Conservation (phyloP, 2,888 invertebrate genomes). For the Megamerina dolium region DNA sequence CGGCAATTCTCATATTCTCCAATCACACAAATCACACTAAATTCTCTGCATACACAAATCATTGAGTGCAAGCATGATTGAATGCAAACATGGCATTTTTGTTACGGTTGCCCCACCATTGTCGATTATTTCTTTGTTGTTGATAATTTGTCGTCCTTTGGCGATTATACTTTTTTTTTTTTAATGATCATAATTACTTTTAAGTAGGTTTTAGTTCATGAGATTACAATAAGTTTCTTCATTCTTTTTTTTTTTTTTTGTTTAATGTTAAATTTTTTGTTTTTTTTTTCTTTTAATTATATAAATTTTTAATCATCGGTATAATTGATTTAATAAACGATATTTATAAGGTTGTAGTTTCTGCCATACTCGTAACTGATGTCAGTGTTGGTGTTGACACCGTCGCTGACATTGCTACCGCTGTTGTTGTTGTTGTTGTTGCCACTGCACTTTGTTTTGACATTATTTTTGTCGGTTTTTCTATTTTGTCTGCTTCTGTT, state of each 20-base stretch:
- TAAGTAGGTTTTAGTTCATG: constrained; percentile 36
- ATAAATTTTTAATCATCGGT: constrained; percentile 49
- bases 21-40: too few relatives aligned
- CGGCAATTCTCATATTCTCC: too few relatives aligned
- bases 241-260: constrained; percentile 26
- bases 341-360: constrained; percentile 32
- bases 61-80: neutral
- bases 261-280: constrained; percentile 12
- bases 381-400: constrained; percentile 24
- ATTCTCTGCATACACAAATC: too few relatives aligned
- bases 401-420: constrained; percentile 23
- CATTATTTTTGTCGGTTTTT: constrained; percentile 21
- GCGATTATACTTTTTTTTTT: constrained; percentile 12
- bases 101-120: constrained; percentile 3
- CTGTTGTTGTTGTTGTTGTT: constrained; percentile 18
- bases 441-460: constrained; percentile 16
- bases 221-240: constrained; percentile 44
- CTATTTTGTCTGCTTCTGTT: constrained; percentile 14
- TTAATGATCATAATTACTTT: constrained; percentile 13
- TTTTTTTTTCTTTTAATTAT: constrained; percentile 43
- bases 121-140: too few relatives aligned
- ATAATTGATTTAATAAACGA: constrained; percentile 48
- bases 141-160: too few relatives aligned
- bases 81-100: neutral
- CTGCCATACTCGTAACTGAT: constrained; percentile 15